A percentile compares a stretch with the other conserved stretches of the same genome.
These are phyloP conservation scores for Spinus pinus DNA, from an alignment of 2,797 vertebrate genomes.

Conservation along the genomic window DNA sequence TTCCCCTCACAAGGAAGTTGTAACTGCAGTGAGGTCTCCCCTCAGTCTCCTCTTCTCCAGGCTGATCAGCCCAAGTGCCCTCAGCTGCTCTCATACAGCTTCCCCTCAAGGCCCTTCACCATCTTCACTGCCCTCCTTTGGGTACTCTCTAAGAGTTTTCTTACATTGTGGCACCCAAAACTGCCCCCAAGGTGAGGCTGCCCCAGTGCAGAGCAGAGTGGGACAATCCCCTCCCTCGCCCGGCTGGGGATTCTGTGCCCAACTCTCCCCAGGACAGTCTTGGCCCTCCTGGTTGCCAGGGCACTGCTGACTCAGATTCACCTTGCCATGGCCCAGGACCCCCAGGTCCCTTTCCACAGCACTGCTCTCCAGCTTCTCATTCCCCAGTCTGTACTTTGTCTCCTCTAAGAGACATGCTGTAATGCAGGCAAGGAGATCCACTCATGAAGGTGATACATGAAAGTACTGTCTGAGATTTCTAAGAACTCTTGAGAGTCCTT, in stretches of 20 bases:
- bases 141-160: background rate
- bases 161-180: background rate
- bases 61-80: background rate
- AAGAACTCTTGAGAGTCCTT: background rate
- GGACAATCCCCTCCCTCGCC: background rate
- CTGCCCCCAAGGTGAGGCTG: fast-evolving
- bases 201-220: fast-evolving
- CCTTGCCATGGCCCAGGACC: fast-evolving
- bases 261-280: fast-evolving
- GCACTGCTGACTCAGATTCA: fast-evolving
- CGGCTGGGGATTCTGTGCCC: fast-evolving
- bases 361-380: background rate
- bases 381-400: background rate
- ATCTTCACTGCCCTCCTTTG: fast-evolving
- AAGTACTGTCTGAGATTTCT: background rate
- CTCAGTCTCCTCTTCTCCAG: background rate
- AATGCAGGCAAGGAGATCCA: background rate
- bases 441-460: background rate
- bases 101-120: background rate
- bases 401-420: background rate
- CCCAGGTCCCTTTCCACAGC: fast-evolving
- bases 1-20: fast-evolving
- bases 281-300: background rate
- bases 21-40: background rate
- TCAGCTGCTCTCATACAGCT: fast-evolving